phyloP scores from a whole-genome alignment of 2,888 invertebrate species.

The Brachylomia viminalis region DNA sequence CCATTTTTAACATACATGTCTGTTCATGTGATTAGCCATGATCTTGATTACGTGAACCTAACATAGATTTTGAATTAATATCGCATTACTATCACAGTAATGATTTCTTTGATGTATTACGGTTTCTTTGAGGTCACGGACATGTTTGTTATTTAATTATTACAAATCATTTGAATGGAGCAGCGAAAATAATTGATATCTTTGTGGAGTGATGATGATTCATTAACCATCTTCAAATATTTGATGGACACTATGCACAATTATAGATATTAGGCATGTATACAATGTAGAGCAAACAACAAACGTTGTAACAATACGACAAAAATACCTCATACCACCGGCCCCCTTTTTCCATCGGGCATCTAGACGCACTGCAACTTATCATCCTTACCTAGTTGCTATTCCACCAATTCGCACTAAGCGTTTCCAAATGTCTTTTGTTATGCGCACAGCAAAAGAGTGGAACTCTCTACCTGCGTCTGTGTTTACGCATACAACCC shows the following conservation, averaged over 20 bases:
- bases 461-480: too few relatives aligned
- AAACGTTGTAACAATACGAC: too few relatives aligned
- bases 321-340: too few relatives aligned
- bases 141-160: slow-evolving; percentile 26
- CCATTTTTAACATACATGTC: slow-evolving; percentile 16
- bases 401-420: too few relatives aligned
- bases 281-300: too few relatives aligned
- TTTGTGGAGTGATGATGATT: background rate
- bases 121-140: slow-evolving; percentile 47
- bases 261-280: too few relatives aligned
- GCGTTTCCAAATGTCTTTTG: too few relatives aligned
- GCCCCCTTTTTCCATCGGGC: too few relatives aligned
- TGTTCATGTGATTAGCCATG: slow-evolving; percentile 22
- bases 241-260: background rate
- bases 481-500: too few relatives aligned
- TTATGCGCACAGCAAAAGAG: too few relatives aligned
- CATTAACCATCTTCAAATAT: slow-evolving; percentile 13
- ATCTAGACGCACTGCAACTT: too few relatives aligned
- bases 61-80: slow-evolving; percentile 39
- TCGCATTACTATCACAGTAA: slow-evolving; percentile 33
- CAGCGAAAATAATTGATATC: slow-evolving; percentile 23
- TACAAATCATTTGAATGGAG: slow-evolving; percentile 20
- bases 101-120: slow-evolving; percentile 29
- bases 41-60: slow-evolving; percentile 42
- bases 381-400: too few relatives aligned